A percentile compares a stretch with the other conserved stretches of the same genome.
These are phyloP conservation scores for Argyra leucocephala DNA, from an alignment of 2,888 invertebrate species.

Conservation along the genomic window DNA sequence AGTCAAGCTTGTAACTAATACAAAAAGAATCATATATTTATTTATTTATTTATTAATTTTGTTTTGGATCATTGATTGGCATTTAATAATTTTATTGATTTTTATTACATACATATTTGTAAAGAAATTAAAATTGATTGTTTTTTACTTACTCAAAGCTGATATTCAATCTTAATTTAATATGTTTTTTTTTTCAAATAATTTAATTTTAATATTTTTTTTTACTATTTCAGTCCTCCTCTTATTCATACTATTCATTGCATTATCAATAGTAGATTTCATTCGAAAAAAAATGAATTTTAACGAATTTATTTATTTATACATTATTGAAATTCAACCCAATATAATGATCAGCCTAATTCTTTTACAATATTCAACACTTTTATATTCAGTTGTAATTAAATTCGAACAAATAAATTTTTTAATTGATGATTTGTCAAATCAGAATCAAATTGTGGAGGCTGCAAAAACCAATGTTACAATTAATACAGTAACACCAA, in stretches of 20 bases:
- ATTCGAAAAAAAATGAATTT: not conserved
- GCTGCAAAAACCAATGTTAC: not conserved
- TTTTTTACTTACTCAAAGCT: no score
- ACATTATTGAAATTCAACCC: not conserved
- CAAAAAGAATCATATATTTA: no score
- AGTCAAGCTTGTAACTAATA: no score
- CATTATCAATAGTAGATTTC: not conserved
- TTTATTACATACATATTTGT: no score
- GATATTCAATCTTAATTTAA: no score
- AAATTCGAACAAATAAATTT: constrained; percentile 7
- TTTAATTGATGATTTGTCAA: not conserved
- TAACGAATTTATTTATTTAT: not conserved
- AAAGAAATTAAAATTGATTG: no score
- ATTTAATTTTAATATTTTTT: no score
- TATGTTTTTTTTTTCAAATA: no score
- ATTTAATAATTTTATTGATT: no score
- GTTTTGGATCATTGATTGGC: no score
- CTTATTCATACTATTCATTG: not conserved
- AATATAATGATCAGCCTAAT: not conserved
- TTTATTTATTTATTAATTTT: no score
- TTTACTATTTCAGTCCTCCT: not conserved
- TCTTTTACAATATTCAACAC: not conserved
- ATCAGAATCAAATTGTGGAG: not conserved
- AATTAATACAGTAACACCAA: not conserved
- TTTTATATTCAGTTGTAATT: not conserved